Conservation (phyloP, 2,797 vertebrate species). For the Hyperoplus lanceolatus region DNA sequence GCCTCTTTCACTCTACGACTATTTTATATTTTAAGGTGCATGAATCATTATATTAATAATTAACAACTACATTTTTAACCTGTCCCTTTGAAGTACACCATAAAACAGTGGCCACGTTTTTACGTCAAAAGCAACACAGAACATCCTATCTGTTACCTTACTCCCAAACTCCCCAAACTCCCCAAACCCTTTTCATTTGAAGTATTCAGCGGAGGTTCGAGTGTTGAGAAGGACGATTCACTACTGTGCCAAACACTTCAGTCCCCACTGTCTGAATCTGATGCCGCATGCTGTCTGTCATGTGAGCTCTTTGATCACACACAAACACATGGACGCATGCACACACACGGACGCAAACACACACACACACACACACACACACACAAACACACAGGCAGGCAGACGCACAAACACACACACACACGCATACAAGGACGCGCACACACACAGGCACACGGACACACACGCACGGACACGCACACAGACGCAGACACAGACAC, state of each 20-base stretch:
- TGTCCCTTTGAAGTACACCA: slow-evolving; percentile 25
- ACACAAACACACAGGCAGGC: no score
- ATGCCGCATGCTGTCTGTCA: slow-evolving; percentile 47
- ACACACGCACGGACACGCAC: no score
- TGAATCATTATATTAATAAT: slow-evolving; percentile 5
- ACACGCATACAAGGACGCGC: no score
- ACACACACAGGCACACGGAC: no score
- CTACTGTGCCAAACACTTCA: slow-evolving; percentile 38
- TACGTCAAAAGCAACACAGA: slow-evolving; percentile 21
- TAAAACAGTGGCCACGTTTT: slow-evolving; percentile 7
- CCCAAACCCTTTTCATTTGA: slow-evolving; percentile 44
- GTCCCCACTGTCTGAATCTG: slow-evolving; percentile 65
- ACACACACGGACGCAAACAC: no score
- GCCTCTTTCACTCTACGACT: slow-evolving; percentile 1
- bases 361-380: no score
- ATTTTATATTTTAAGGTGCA: background rate
- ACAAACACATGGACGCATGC: no score
- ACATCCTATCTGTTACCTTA: slow-evolving; percentile 6
- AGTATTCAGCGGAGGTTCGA: slow-evolving; percentile 55
- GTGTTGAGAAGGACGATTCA: slow-evolving; percentile 54
- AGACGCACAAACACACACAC: no score
- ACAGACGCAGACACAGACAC: no score
- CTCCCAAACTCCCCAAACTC: slow-evolving; percentile 15
- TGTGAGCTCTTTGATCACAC: slow-evolving; percentile 55
- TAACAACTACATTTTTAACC: slow-evolving; percentile 2